Evolutionary conservation across 2,797 vertebrate species (phyloP).

Genomic region (Smutsia temminckii): DNA sequence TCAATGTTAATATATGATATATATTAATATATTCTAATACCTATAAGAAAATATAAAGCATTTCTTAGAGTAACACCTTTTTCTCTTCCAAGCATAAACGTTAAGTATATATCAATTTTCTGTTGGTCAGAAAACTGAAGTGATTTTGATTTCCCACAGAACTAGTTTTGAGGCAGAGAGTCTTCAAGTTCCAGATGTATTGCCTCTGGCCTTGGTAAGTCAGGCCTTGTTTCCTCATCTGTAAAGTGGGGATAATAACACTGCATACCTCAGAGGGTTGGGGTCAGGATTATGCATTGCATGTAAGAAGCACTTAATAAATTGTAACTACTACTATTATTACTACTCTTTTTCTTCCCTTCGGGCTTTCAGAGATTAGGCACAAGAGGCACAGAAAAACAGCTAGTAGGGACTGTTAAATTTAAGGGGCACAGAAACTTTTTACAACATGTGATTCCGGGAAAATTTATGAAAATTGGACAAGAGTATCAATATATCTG

Average conservation of each 20-base stretch:
- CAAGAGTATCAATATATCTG: background rate
- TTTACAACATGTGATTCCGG: background rate
- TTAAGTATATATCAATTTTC: background rate
- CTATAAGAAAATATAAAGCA: background rate
- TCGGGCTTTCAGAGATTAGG: background rate
- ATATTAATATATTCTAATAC: background rate
- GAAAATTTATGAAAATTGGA: background rate
- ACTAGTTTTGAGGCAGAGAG: background rate
- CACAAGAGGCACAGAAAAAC: background rate
- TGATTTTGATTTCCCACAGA: background rate
- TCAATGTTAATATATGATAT: no score
- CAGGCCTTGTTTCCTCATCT: background rate
- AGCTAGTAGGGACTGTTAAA: background rate
- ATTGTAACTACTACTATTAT: background rate
- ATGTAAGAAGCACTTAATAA: background rate
- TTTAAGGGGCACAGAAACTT: background rate
- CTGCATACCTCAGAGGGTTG: rapidly evolving
- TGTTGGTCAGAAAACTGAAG: background rate
- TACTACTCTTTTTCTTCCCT: background rate
- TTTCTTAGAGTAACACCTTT: background rate
- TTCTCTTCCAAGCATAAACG: background rate
- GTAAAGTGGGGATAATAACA: background rate
- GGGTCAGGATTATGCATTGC: background rate
- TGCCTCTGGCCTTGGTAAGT: background rate
- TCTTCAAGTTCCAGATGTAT: background rate